Base-by-base conservation (phyloP, 2,113 vertebrate species). In the Pholis gunnellus region DNA sequence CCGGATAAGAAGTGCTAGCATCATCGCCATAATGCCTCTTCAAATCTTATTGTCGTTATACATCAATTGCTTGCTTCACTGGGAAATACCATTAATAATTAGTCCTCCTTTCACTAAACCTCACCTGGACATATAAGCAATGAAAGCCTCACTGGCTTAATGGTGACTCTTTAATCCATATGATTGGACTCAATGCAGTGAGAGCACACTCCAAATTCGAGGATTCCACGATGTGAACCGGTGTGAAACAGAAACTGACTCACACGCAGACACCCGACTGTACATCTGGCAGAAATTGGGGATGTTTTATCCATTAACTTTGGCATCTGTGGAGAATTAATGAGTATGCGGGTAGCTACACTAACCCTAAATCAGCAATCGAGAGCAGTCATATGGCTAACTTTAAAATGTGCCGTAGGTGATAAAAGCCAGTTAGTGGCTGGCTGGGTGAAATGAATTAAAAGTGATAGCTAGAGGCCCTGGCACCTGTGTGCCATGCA, bases 311-410 rank as follows among this genome's bases (percentile, higher is more conserved):
- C 71, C 68, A 84, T 87, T 88, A 85, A 85, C 72, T 40, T 5
- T 48, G 48, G 74, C 88, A 90, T 89, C 86, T 89, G 82, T 76
- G 44, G 71, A 69, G 75, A 71, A 82, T 60, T 91, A 91, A 90
- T 87, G 82, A 89, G 83, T 70, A 59, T 65, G 71, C 52, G 80
- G 75, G 78, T 61, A 76, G 66, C 75, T 74, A 63, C 72, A 79
- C 50, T 67, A 74, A 78, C 50, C 59, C 72, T 68, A 89, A 90
- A 84, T 85, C 64, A 82, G 83, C 83, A 71, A 74, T 75, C 70
- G 65, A 67, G 78, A 52, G 61, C 57, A 74, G 71, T 79, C 74
- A 81, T 77, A 61, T 77, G 72, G 82, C 50, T 79, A 75, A 76
- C 76, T 79, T 87, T 78, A 89, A 87, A 83, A 87, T 74, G 61